A percentile compares a stretch with the other conserved stretches of the same genome.
phyloP scores from a whole-genome alignment of 2,797 vertebrate species.

The Amblyraja radiata region DNA sequence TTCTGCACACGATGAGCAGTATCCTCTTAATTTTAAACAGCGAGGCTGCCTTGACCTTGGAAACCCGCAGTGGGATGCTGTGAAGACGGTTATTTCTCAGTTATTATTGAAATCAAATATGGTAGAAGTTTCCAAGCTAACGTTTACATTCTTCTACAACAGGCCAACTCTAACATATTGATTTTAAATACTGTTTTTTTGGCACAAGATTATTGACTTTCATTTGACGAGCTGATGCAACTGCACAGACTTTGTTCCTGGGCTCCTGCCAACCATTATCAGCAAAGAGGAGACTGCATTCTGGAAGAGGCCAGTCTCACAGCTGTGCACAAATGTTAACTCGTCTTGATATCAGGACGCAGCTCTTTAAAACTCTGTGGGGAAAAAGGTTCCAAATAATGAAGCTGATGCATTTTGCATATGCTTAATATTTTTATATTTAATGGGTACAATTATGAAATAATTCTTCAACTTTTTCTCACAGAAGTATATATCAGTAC shows the following conservation, averaged over 20 bases:
- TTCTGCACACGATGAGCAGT: background rate
- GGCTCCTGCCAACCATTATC: background rate
- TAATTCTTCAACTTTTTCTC: background rate
- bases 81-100: background rate
- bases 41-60: no score
- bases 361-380: background rate
- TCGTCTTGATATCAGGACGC: constrained; percentile 11
- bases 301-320: constrained; percentile 5
- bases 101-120: background rate
- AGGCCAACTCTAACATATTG: background rate
- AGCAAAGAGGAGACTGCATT: background rate
- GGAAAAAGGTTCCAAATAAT: background rate
- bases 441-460: background rate
- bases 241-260: background rate
- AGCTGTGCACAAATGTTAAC: constrained; percentile 7
- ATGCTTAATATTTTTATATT: background rate
- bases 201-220: background rate
- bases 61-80: background rate
- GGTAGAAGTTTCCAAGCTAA: background rate
- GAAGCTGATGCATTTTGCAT: background rate
- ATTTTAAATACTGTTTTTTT: background rate
- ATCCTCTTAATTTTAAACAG: background rate
- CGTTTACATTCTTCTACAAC: background rate
- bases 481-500: background rate
- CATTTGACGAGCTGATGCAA: background rate